Evolutionary conservation across 2,797 vertebrate genomes (phyloP), one percentile per base, ranked within the genome.

Genomic region (Astyanax mexicanus): DNA sequence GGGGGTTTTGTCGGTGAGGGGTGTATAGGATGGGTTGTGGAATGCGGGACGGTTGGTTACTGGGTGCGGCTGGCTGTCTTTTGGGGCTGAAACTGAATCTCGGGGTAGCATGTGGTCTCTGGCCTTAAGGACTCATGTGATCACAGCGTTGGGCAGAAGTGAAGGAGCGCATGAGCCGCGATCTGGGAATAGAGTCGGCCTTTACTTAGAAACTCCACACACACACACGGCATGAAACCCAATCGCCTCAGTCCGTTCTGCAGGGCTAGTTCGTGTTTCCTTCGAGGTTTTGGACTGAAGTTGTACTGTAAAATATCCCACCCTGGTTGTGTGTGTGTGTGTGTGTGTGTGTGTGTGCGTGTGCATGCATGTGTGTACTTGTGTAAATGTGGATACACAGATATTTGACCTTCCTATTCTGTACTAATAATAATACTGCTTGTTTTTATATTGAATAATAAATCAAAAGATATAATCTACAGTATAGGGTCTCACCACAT

Each of bases 171-270:
- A 58, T 60, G 72, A 82, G 69, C 82, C 78, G 84, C 80, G 87
- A 88, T 91, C 86, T 81, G 77, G 83, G 90, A 94, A 94, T 93
- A 94, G 92, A 67, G 67, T 69, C 90, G 86, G 82, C 89, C 89
- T 92, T 92, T 88, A 84, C 84, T 86, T 64, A 66, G 75, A 81
- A 84, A 62, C 78, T 74, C 76, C 83, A 85, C 86, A 84, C 85
- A 81, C 38, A 86, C 86, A 81, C 38, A 86, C 86, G 27, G 1
- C 23, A 74, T 54, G 86, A 80, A 81, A 64, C 72, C 45, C 42
- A 52, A 79, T 85, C 42, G 75, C 51, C 23, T 40, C 15, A 69
- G 70, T 73, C 17, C 67, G 40, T 25, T 40, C 75, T 58, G 65
- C 49, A 78, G 21, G 64, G 37, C 40, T 27, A 17, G 40, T 15